Conservation (phyloP, 2,797 vertebrate genomes). For the Pseudocheirus occidentalis region DNA sequence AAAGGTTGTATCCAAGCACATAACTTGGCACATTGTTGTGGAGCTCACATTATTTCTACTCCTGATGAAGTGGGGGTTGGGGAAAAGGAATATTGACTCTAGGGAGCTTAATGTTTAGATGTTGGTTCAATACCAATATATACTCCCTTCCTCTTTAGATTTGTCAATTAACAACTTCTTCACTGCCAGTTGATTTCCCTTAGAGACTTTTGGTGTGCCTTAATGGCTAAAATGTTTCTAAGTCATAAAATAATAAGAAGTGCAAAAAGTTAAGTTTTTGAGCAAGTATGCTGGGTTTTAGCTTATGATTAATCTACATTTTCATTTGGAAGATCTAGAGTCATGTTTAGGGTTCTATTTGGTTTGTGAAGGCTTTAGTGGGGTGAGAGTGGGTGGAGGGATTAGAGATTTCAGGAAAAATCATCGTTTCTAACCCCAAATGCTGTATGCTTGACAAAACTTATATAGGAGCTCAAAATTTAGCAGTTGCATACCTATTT, state of each 20-base stretch:
- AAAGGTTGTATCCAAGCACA: neutral
- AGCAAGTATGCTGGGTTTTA: neutral
- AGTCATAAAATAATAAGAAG: neutral
- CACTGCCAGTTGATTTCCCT: neutral
- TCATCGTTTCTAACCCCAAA: neutral
- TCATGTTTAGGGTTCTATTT: neutral
- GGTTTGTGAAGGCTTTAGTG: neutral
- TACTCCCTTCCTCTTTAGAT: neutral
- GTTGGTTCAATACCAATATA: neutral
- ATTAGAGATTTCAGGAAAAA: neutral
- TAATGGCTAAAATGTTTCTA: neutral
- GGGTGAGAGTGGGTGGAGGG: neutral
- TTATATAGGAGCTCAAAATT: neutral
- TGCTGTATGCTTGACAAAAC: neutral
- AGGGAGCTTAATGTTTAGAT: neutral
- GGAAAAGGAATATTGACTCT: neutral
- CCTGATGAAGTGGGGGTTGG: neutral
- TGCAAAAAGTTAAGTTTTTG: neutral
- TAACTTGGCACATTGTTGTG: neutral
- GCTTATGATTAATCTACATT: neutral
- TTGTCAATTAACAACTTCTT: neutral
- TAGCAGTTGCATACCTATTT: neutral
- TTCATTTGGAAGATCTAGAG: neutral
- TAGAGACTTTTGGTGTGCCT: neutral
- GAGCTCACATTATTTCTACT: neutral